A percentile compares a stretch with the other conserved stretches of the same genome.
Conservation (phyloP, 2,888 invertebrate genomes). For the Choreutis nemorana region DNA sequence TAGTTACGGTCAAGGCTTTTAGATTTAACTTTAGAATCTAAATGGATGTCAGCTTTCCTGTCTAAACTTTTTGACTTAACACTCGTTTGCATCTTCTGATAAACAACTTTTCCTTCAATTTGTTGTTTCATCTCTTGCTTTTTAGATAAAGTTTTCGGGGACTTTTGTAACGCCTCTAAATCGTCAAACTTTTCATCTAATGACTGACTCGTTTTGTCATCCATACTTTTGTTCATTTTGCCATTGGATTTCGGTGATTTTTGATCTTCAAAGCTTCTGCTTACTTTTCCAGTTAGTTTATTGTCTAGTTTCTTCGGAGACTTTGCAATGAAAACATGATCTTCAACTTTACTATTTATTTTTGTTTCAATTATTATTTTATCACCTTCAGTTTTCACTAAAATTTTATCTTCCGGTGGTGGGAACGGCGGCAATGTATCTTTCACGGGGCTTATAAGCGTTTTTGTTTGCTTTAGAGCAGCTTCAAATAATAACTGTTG, state of each 20-base stretch:
- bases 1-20: slow-evolving; percentile 75
- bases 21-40: slow-evolving; percentile 66
- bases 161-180: slow-evolving; percentile 61
- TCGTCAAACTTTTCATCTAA: slow-evolving; percentile 70
- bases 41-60: slow-evolving; percentile 67
- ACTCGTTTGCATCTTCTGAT: slow-evolving; percentile 59
- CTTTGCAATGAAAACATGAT: slow-evolving; percentile 79
- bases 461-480: slow-evolving; percentile 78
- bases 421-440: slow-evolving; percentile 76
- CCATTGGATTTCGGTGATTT: slow-evolving; percentile 60
- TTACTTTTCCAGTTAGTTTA: slow-evolving; percentile 63
- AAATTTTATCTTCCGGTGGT: slow-evolving; percentile 75
- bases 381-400: slow-evolving; percentile 75
- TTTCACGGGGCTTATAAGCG: slow-evolving; percentile 76
- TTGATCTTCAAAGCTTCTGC: slow-evolving; percentile 70
- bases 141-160: slow-evolving; percentile 66
- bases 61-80: slow-evolving; percentile 75
- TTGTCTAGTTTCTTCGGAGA: slow-evolving; percentile 76
- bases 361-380: slow-evolving; percentile 76
- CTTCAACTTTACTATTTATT: slow-evolving; percentile 77
- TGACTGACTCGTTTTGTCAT: slow-evolving; percentile 68
- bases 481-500: slow-evolving; percentile 80
- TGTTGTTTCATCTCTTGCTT: slow-evolving; percentile 70
- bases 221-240: slow-evolving; percentile 70
- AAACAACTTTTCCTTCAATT: slow-evolving; percentile 70